Conservation (phyloP, 2,113 vertebrate species). For the Oceanites oceanicus region DNA sequence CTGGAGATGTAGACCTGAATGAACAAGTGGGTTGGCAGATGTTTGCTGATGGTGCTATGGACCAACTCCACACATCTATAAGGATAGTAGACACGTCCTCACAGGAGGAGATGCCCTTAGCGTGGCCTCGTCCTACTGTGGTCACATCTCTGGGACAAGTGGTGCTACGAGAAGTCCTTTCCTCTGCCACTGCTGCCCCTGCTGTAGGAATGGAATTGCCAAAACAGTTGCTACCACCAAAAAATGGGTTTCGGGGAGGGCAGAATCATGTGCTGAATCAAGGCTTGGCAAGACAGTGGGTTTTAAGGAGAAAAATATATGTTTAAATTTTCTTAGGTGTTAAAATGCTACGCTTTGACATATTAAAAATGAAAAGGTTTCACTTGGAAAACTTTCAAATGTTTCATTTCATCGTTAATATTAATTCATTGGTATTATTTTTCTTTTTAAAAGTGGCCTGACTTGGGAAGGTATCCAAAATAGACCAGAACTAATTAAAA, state of each 20-base stretch:
- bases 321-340: slow-evolving; percentile 6
- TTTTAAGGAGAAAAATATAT: not conserved
- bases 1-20: not conserved
- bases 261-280: not conserved
- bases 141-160: not conserved
- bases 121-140: rapidly evolving
- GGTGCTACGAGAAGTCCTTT: not conserved
- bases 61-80: not conserved
- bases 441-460: not conserved
- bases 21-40: not conserved
- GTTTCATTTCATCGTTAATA: not conserved
- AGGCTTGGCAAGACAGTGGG: not conserved
- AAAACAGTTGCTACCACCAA: not conserved
- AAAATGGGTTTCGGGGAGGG: not conserved
- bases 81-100: rapidly evolving
- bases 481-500: not conserved
- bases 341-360: not conserved
- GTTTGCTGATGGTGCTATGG: not conserved
- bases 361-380: slow-evolving; percentile 4
- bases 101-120: not conserved
- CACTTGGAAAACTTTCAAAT: not conserved
- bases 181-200: not conserved
- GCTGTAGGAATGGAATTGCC: not conserved
- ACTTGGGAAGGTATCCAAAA: not conserved
- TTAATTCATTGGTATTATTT: not conserved